Evolutionary conservation across 2,797 vertebrate genomes (phyloP).

Genomic region (Tinamus major): DNA sequence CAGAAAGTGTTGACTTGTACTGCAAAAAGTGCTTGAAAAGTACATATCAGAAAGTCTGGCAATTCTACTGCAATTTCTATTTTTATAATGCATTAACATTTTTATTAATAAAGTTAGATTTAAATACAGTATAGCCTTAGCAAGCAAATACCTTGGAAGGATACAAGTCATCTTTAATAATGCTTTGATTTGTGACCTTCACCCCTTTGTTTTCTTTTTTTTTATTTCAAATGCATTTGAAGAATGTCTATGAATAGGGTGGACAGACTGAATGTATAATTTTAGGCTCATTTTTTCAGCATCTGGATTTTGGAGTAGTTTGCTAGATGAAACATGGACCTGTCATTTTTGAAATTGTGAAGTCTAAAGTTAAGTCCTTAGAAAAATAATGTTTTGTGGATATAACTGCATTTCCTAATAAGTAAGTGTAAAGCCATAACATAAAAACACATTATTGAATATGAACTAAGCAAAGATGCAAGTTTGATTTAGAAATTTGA

Average conservation of each 20-base stretch:
- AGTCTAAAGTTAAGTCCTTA: conserved; percentile 30
- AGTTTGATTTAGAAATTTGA: background rate
- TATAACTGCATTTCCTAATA: conserved; percentile 18
- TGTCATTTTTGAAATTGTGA: conserved; percentile 7
- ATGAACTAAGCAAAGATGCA: background rate
- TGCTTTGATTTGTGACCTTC: conserved; percentile 7
- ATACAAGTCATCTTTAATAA: conserved; percentile 20
- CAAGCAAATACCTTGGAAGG: background rate
- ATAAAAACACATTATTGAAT: background rate
- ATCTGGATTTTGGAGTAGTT: conserved; percentile 46
- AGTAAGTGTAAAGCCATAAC: background rate
- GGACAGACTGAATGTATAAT: conserved; percentile 20
- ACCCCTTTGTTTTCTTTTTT: conserved; percentile 29
- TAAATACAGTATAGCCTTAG: background rate
- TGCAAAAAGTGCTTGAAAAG: background rate
- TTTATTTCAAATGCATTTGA: conserved; percentile 49
- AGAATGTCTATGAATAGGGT: conserved; percentile 58
- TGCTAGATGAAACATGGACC: conserved; percentile 27
- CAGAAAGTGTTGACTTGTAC: conserved; percentile 32
- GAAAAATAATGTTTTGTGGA: conserved; percentile 5
- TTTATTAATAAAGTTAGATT: too few relatives aligned
- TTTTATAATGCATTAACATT: too few relatives aligned
- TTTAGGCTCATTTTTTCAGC: conserved; percentile 39
- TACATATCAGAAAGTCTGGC: background rate
- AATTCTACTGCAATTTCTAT: background rate